phyloP scores from a whole-genome alignment of 2,113 vertebrate species.

The Castor canadensis region DNA sequence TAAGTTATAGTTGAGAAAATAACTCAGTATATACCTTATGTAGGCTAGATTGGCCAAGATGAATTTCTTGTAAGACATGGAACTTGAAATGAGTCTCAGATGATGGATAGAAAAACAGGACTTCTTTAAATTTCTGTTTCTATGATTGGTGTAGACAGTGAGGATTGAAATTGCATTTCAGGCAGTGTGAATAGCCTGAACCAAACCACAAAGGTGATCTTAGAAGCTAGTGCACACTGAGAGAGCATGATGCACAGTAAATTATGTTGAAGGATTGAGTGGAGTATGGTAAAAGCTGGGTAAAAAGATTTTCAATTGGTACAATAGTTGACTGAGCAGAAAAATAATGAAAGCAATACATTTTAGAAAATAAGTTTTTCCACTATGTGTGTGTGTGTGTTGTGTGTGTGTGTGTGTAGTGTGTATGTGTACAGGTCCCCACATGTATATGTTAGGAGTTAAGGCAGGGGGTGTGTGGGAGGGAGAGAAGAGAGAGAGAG shows the following conservation, averaged over 20 bases:
- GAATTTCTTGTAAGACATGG: neutral
- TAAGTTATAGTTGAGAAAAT: neutral
- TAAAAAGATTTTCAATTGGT: neutral
- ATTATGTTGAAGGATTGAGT: neutral
- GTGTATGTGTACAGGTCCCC: no score
- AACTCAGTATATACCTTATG: neutral
- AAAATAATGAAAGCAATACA: neutral
- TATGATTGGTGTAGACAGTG: neutral
- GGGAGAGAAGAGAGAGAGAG: neutral
- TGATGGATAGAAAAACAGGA: neutral
- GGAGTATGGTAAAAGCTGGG: neutral
- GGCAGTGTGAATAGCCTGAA: neutral
- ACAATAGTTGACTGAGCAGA: neutral
- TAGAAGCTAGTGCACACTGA: neutral
- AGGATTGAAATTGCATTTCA: neutral
- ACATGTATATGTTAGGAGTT: neutral
- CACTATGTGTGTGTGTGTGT: neutral
- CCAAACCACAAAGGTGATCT: conserved; percentile 28
- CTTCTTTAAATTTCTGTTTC: neutral
- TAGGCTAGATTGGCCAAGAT: neutral
- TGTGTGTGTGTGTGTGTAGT: neutral
- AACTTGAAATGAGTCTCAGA: neutral
- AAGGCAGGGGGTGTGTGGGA: neutral
- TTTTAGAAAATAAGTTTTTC: neutral
- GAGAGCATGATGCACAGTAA: neutral